Evolutionary conservation across 2,888 invertebrate genomes (phyloP).

Genomic region (Trissoscelio sp.): DNA sequence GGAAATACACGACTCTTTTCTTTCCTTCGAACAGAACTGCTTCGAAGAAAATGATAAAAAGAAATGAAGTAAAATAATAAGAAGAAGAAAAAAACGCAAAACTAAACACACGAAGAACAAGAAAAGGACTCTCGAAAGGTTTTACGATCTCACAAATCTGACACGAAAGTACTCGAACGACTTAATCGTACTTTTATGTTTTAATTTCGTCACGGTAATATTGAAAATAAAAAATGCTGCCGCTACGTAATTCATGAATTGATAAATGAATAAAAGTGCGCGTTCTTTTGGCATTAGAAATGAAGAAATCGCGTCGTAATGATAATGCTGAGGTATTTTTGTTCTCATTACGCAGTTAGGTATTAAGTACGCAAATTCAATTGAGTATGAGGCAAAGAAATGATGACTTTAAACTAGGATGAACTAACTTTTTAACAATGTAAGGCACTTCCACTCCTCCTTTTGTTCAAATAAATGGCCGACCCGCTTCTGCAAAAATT

Average conservation of each 20-base stretch:
- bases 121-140: conserved; percentile 58
- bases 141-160: conserved; percentile 79
- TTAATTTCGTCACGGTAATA: conserved; percentile 25
- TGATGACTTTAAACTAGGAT: conserved; percentile 57
- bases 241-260: conserved; percentile 9
- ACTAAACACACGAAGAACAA: conserved; percentile 4
- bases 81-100: conserved; percentile 33
- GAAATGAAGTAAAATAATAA: neutral
- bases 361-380: conserved; percentile 57
- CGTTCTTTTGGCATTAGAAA: conserved; percentile 13
- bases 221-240: conserved; percentile 7
- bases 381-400: conserved; percentile 50
- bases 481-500: conserved; percentile 55
- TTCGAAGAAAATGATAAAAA: neutral
- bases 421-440: conserved; percentile 65
- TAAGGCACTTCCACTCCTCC: conserved; percentile 48
- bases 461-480: conserved; percentile 58
- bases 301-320: conserved; percentile 25
- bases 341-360: conserved; percentile 46
- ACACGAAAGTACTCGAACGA: conserved; percentile 73
- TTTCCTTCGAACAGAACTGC: conserved; percentile 17
- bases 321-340: conserved; percentile 43
- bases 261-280: conserved; percentile 14
- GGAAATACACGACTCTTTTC: conserved; percentile 56
- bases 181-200: conserved; percentile 62